Conservation (phyloP, 2,888 invertebrate species). For the Parelbella ahira region DNA sequence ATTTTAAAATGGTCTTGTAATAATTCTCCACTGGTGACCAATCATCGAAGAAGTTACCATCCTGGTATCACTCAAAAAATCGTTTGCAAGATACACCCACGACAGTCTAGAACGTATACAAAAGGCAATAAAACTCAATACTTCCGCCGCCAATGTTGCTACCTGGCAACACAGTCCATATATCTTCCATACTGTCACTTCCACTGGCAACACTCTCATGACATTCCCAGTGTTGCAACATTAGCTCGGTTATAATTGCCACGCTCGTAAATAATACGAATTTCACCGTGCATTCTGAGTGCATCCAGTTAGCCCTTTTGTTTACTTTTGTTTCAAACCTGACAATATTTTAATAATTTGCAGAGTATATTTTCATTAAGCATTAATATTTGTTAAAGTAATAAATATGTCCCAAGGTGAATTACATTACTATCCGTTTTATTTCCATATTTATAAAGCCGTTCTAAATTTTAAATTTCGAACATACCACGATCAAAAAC, state of each 20-base stretch:
- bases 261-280: conserved; percentile 46
- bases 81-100: background rate
- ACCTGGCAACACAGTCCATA: conserved; percentile 36
- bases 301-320: conserved; percentile 6
- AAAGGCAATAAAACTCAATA: background rate
- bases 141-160: too few species aligned
- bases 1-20: too few species aligned
- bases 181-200: conserved; percentile 27
- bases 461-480: too few species aligned
- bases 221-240: conserved; percentile 48
- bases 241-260: conserved; percentile 50
- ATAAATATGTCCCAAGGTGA: too few species aligned
- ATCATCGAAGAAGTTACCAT: too few species aligned
- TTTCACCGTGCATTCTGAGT: conserved; percentile 24
- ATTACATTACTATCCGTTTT: too few species aligned
- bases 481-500: too few species aligned
- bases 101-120: background rate
- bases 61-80: too few species aligned
- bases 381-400: too few species aligned
- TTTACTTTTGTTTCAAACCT: background rate
- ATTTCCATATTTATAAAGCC: too few species aligned
- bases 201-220: conserved; percentile 21
- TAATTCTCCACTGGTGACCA: too few species aligned
- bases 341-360: conserved; percentile 3
- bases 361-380: too few species aligned